Percentiles rank a stretch among this genome's conserved stretches.
Evolutionary conservation across 2,113 vertebrate genomes (phyloP).

Genomic region (Muntiacus reevesi): DNA sequence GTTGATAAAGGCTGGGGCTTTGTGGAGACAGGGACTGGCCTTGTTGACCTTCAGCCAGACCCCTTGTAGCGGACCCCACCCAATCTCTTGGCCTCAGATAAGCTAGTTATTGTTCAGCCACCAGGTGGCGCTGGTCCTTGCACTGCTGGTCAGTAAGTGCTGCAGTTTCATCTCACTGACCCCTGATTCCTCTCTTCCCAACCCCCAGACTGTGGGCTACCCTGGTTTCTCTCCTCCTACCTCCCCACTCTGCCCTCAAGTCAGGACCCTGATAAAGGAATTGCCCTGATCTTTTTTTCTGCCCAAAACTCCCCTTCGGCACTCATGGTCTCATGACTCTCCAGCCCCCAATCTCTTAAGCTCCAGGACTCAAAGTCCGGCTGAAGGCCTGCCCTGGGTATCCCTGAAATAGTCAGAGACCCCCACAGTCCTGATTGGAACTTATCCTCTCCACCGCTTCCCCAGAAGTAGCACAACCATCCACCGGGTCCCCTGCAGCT

Average conservation of each 20-base stretch:
- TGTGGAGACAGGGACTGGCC: not conserved
- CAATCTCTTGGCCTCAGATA: not conserved
- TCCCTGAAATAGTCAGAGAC: not conserved
- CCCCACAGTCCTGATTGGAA: not conserved
- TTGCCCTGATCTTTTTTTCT: not conserved
- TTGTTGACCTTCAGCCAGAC: not conserved
- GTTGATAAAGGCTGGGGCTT: not conserved
- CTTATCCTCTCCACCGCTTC: not conserved
- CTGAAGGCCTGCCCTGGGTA: not conserved
- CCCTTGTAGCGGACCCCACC: not conserved
- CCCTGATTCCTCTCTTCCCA: not conserved
- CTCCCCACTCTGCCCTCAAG: not conserved
- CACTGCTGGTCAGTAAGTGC: not conserved
- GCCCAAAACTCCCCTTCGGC: not conserved
- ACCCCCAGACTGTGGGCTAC: not conserved
- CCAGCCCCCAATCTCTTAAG: not conserved
- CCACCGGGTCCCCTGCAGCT: fast-evolving
- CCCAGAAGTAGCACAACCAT: not conserved
- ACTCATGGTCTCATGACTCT: not conserved
- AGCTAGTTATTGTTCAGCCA: not conserved
- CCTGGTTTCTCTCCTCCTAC: not conserved
- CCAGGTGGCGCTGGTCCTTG: not conserved
- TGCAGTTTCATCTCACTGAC: not conserved
- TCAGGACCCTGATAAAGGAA: not conserved
- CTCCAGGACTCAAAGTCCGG: not conserved